Percentiles rank a stretch among this genome's conserved stretches.
Conservation (phyloP, 1,140 invertebrate species). For the Brachionus manjavacas region DNA sequence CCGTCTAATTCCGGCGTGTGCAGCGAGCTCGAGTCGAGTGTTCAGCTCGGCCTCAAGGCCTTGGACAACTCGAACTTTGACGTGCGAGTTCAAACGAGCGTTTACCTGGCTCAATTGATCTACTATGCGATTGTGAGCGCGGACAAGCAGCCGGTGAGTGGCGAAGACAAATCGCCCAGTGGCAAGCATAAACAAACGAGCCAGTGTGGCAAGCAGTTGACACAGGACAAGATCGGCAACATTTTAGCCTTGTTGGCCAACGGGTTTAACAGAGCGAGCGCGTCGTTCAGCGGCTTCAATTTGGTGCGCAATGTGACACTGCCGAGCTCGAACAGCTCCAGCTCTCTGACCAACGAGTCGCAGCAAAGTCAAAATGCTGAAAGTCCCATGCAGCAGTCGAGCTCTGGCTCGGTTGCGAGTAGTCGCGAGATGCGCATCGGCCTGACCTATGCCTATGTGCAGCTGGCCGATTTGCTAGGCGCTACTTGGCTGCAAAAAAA, state of each 20-base stretch:
- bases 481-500: slow-evolving; percentile 88
- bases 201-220: not conserved
- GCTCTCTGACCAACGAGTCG: not conserved
- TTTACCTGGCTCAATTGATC: slow-evolving; percentile 76
- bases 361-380: not conserved
- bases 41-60: slow-evolving; percentile 79
- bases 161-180: not conserved
- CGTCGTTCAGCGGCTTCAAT: not conserved
- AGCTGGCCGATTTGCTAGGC: slow-evolving; percentile 84
- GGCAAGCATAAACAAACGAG: not conserved
- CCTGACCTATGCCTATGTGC: slow-evolving; percentile 76
- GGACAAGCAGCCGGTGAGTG: not conserved
- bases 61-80: slow-evolving; percentile 92
- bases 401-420: not conserved
- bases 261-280: not conserved
- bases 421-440: slow-evolving; percentile 36
- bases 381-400: not conserved
- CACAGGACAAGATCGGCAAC: not conserved
- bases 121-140: slow-evolving; percentile 65
- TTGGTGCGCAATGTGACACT: slow-evolving; percentile 4
- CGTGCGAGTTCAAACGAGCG: slow-evolving; percentile 81
- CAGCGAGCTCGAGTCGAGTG: slow-evolving; percentile 77
- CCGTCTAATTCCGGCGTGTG: not conserved
- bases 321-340: not conserved
- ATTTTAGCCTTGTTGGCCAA: not conserved